Base-by-base conservation (phyloP, 2,888 invertebrate species). In the Steromphala cineraria region DNA sequence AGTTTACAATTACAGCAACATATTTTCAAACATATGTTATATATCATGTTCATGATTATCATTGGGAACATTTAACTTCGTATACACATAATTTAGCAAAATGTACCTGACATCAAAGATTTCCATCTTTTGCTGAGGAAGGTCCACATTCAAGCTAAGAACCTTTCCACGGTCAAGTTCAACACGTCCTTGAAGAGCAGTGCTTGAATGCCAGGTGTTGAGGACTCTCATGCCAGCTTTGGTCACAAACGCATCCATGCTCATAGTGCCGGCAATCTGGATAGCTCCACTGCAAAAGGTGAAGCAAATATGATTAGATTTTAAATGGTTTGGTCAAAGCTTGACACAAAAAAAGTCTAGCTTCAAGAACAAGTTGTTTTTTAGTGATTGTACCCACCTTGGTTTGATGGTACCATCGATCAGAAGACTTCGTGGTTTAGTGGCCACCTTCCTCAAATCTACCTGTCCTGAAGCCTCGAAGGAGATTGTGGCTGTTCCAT, bases 401-500 rank as follows among this genome's bases (percentile, higher is more conserved):
- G 98, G 98, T 87, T 96, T 95, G 36, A 98, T 94, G 90, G 96
- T 96, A 19, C 97, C 97, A 86, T 96, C 95, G 67, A 98, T 95
- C 93, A 97, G 96, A 80, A 92, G 97, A 94, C 90, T 96, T 94
- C 90, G 94, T 24, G 87, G 87, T 19, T 81, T 85, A 5, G 85
- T 82, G 19, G 85, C 53, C 92, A 88, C 93, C 55, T 89, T 89
- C 76, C 88, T 84, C 0, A 98, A 87, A 92, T 98, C 97, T 77
- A 97, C 94, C 19, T 96, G 96, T 0, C 98, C 98, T 0, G 96
- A 96, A 91, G 97, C 95, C 91, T 97, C 96, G 52, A 98, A 94
- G 92, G 97, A 97, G 53, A 97, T 95, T 31, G 97, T 96, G 21
- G 97, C 96, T 1, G 98, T 97, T 5, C 98, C 98, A 92, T 97